phyloP scores from a whole-genome alignment of 2,113 vertebrate species.

The Diadophis punctatus region DNA sequence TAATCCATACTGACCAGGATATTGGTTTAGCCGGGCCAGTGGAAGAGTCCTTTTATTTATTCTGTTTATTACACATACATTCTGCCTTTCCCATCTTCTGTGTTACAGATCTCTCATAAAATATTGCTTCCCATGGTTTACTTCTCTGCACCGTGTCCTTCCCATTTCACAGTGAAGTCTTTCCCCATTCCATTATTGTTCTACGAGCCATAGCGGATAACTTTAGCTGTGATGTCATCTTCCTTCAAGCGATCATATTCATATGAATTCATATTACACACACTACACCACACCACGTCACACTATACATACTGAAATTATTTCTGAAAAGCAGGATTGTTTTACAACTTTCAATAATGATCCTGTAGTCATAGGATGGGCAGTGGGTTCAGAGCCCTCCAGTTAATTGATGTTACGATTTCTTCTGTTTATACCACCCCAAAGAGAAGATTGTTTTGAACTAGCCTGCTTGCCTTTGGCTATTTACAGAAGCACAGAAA shows the following conservation, averaged over 20 bases:
- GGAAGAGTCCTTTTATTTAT: neutral
- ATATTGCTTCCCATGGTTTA: neutral
- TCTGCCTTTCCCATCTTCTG: neutral
- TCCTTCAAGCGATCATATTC: neutral
- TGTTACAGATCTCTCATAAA: neutral
- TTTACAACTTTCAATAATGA: neutral
- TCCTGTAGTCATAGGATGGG: slow-evolving; percentile 30
- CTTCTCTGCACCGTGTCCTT: neutral
- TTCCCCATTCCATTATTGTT: neutral
- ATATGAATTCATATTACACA: neutral
- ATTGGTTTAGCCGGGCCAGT: neutral
- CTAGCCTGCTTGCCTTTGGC: slow-evolving; percentile 29
- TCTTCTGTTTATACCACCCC: neutral
- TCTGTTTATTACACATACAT: neutral
- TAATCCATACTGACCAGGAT: neutral
- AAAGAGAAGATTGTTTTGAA: slow-evolving; percentile 37
- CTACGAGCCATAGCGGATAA: neutral
- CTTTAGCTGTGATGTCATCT: neutral
- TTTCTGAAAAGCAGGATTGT: neutral
- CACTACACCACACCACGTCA: neutral
- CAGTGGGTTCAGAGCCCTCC: neutral
- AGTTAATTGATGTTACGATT: neutral
- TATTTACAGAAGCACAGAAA: slow-evolving; percentile 61
- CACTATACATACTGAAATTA: neutral
- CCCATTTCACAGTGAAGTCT: neutral